Evolutionary conservation across 2,888 invertebrate species (phyloP).

Genomic region (Sceliomorpha sp.): DNA sequence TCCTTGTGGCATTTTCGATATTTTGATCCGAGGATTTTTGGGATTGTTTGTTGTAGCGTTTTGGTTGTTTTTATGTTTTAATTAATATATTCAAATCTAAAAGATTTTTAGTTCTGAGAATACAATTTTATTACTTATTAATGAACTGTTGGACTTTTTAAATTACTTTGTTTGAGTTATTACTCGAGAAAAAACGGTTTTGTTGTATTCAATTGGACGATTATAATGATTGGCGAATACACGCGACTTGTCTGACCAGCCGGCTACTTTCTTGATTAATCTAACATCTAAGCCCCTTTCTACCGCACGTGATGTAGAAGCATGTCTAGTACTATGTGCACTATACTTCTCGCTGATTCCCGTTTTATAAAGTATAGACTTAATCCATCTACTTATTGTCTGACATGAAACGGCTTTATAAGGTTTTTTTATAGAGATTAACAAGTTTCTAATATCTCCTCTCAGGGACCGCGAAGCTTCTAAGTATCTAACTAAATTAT

Average conservation of each 20-base stretch:
- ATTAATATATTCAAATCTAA: too few relatives aligned
- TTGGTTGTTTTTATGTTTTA: too few relatives aligned
- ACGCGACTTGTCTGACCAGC: slow-evolving; percentile 10
- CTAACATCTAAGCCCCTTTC: slow-evolving; percentile 12
- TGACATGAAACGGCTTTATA: slow-evolving; percentile 13
- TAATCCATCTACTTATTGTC: slow-evolving; percentile 25
- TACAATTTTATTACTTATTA: too few relatives aligned
- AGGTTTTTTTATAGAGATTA: slow-evolving; percentile 15
- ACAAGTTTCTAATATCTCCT: slow-evolving; percentile 3
- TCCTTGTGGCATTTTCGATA: too few relatives aligned
- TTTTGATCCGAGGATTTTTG: too few relatives aligned
- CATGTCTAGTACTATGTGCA: slow-evolving; percentile 24
- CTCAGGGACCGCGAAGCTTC: slow-evolving; percentile 7
- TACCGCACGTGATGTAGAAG: slow-evolving; percentile 19
- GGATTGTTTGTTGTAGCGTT: too few relatives aligned
- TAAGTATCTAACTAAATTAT: slow-evolving; percentile 16
- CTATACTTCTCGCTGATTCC: slow-evolving; percentile 1
- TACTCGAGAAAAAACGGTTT: background rate
- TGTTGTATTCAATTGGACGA: slow-evolving; percentile 6
- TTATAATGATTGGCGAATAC: slow-evolving; percentile 12
- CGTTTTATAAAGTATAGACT: background rate
- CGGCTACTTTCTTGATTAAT: slow-evolving; percentile 19
- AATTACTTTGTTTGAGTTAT: background rate
- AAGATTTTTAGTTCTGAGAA: too few relatives aligned
- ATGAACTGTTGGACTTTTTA: too few relatives aligned